These are phyloP conservation scores for Sarcophaga peregrina DNA, from an alignment of 1,140 invertebrate species.

Conservation along the genomic window DNA sequence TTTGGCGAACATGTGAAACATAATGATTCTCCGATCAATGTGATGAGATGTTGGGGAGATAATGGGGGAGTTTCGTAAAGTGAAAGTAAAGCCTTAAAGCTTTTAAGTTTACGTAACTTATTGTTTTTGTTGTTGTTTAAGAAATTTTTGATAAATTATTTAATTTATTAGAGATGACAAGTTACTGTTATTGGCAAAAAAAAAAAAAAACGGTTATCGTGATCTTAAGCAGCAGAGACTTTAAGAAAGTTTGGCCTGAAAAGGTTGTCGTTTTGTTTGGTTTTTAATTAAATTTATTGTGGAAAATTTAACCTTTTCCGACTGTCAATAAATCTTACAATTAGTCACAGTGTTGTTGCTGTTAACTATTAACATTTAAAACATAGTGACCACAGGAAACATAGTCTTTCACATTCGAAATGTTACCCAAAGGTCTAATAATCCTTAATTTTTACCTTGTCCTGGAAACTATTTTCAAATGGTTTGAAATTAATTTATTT, in stretches of 20 bases:
- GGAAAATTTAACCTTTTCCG: conserved; percentile 5
- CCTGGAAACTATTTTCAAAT: conserved; percentile 6
- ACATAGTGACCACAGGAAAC: conserved; percentile 4
- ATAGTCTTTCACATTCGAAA: not conserved
- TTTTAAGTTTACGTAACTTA: not conserved
- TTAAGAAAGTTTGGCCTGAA: not conserved
- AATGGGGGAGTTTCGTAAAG: no score
- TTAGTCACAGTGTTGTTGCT: conserved; percentile 15
- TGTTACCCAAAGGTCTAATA: conserved; percentile 19
- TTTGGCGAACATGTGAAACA: not conserved
- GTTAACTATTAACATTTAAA: not conserved
- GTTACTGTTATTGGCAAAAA: conserved; percentile 4
- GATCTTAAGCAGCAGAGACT: not conserved
- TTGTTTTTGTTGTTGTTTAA: not conserved
- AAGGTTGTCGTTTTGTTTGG: not conserved
- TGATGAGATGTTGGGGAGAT: not conserved
- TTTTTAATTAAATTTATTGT: conserved; percentile 14
- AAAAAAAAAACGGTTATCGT: no score
- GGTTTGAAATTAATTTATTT: conserved; percentile 10
- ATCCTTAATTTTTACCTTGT: conserved; percentile 2
- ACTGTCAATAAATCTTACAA: not conserved
- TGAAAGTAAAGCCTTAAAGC: not conserved
- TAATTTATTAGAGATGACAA: not conserved
- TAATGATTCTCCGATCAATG: not conserved
- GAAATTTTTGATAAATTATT: conserved; percentile 17